These are phyloP conservation scores for Hirudo medicinalis DNA, from an alignment of 1,140 invertebrate species.

Conservation along the genomic window DNA sequence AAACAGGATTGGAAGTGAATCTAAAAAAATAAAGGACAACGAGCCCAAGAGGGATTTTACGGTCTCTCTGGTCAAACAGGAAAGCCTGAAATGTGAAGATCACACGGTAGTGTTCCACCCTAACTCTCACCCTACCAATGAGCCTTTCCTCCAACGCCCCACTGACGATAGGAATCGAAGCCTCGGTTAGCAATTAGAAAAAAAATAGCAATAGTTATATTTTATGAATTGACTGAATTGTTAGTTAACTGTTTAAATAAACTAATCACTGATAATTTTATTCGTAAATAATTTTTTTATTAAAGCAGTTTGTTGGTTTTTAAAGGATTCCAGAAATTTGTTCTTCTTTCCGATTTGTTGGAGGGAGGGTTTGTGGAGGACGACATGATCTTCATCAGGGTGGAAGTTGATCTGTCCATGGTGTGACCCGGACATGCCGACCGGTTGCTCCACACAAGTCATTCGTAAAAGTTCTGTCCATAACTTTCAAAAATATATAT, in stretches of 20 bases:
- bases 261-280: no score
- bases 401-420: conserved; percentile 9
- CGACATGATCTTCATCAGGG: conserved; percentile 11
- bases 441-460: no score
- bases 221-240: no score
- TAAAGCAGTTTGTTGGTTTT: not conserved
- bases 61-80: not conserved
- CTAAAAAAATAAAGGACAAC: no score
- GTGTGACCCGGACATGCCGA: not conserved
- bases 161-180: conserved; percentile 11
- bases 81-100: not conserved
- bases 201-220: no score
- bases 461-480: no score
- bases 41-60: no score
- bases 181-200: not conserved
- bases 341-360: conserved; percentile 5
- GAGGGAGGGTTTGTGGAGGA: conserved; percentile 12
- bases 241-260: no score
- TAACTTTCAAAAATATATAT: no score
- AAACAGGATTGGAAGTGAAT: no score
- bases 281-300: no score
- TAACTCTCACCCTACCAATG: conserved; percentile 5
- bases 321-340: conserved; percentile 16
- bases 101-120: conserved; percentile 4
- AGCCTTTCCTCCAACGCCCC: conserved; percentile 5